Base-by-base conservation (phyloP, 2,113 vertebrate genomes). In the Phodopus roborovskii region DNA sequence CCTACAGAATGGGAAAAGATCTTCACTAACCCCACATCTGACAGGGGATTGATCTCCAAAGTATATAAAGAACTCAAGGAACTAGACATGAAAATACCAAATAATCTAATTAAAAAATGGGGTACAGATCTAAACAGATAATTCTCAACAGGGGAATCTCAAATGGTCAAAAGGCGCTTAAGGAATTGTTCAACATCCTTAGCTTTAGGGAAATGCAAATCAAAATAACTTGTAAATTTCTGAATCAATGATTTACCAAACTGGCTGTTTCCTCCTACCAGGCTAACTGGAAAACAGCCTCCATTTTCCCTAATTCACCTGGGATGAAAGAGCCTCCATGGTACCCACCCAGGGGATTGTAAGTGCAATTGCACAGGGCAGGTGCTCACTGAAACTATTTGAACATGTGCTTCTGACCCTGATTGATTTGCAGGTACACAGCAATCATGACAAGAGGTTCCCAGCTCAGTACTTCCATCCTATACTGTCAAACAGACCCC, bases 391-490 rank as follows among this genome's bases (percentile, higher is more conserved):
- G 0, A 89, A 92, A 96, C 56, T 94, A 84, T 94, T 71, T 92
- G 86, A n/a, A 70, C 82, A 82, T 39, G 19, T 82, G 53, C 50
- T 92, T 66, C 60, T 92, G 24, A 91, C 10, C 88, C 20, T 90
- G 68, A 22, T 19, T 85, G 64, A 93, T 94, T 82, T 96, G 28
- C 85, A 96, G 91, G 88, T 90, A 77, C 88, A 96, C 74, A 95
- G 92, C 94, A 96, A 96, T 79, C 86, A 90, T 70, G 85, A 28
- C 39, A 95, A 45, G 53, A 92, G 30, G 30, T 30, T 94, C 45
- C 73, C 82, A 86, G 92, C 70, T 95, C 50, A 74, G 77, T 73
- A 92, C 17, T 92, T 66, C 24, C 26, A 89, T 56, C 50, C 78
- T 62, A 83, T 77, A 73, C 45, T 79, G 93, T 97, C 92, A 94